Evolutionary conservation across 2,113 vertebrate genomes (phyloP).

Genomic region (Mobula hypostoma): DNA sequence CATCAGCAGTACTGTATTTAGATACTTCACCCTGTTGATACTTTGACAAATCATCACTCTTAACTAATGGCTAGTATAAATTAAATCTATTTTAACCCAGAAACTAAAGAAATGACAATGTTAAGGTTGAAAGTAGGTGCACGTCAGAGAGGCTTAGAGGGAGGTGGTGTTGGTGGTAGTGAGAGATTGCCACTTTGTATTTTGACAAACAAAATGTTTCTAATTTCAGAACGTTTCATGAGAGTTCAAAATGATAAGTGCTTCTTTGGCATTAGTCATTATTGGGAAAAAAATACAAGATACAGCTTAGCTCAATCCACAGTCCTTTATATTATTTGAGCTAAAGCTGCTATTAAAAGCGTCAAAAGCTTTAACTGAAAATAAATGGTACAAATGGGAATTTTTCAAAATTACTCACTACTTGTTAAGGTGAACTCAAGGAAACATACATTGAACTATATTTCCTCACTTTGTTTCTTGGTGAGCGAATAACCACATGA

Average conservation of each 20-base stretch:
- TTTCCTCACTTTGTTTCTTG: background rate
- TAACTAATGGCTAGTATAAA: background rate
- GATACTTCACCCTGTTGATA: background rate
- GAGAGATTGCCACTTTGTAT: background rate
- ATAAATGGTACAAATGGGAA: background rate
- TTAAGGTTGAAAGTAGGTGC: background rate
- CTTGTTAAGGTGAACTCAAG: background rate
- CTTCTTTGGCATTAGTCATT: background rate
- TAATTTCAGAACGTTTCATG: background rate
- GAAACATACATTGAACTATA: background rate
- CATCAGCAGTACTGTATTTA: background rate
- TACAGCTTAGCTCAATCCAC: background rate
- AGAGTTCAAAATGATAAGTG: background rate
- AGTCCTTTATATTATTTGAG: background rate
- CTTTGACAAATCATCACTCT: constrained; percentile 8
- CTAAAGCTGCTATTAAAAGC: background rate
- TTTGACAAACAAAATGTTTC: background rate
- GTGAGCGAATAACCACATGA: background rate
- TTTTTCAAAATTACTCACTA: background rate
- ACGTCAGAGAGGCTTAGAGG: background rate
- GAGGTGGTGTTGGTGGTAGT: background rate
- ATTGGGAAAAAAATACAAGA: background rate
- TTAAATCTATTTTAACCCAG: background rate
- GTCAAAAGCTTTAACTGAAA: background rate
- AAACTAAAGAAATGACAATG: background rate